Evolutionary conservation across 2,113 vertebrate genomes (phyloP).

Genomic region (Oncorhynchus gorbuscha): DNA sequence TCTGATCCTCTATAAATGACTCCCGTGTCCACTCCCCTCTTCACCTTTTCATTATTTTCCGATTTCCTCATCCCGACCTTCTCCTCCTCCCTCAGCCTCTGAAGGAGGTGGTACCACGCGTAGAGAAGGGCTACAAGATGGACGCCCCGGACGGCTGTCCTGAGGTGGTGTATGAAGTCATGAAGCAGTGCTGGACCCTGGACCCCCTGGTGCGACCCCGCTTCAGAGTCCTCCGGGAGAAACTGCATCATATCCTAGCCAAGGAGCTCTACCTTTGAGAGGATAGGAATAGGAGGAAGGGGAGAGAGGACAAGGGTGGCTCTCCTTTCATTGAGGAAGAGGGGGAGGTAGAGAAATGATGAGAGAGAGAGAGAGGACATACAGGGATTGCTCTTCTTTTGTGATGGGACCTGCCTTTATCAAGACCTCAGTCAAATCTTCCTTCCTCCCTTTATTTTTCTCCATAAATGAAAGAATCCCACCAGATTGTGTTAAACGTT

Average conservation of each 20-base stretch:
- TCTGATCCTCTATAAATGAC: background rate
- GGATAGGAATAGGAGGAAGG: constrained; percentile 8
- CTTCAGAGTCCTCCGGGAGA: constrained; percentile 87
- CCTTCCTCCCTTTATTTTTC: background rate
- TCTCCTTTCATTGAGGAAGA: constrained; percentile 19
- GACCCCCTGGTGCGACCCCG: constrained; percentile 82
- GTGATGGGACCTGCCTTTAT: background rate
- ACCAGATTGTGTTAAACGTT: background rate
- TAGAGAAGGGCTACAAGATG: constrained; percentile 98
- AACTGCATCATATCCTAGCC: constrained; percentile 84
- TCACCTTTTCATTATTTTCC: constrained; percentile 6
- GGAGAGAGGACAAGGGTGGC: constrained; percentile 23
- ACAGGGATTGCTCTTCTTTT: background rate
- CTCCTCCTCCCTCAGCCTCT: constrained; percentile 75
- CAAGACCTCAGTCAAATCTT: background rate
- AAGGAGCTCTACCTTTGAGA: constrained; percentile 83
- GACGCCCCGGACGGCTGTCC: constrained; percentile 91
- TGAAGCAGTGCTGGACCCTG: constrained; percentile 95
- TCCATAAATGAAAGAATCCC: background rate
- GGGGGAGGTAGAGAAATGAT: background rate
- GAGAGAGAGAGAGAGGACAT: background rate
- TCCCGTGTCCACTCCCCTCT: background rate
- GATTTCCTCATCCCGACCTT: background rate
- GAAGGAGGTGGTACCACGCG: constrained; percentile 91
- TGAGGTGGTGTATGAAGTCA: constrained; percentile 86